These are phyloP conservation scores for Catajapyx aquilonaris DNA, from an alignment of 1,140 invertebrate genomes.

Conservation along the genomic window DNA sequence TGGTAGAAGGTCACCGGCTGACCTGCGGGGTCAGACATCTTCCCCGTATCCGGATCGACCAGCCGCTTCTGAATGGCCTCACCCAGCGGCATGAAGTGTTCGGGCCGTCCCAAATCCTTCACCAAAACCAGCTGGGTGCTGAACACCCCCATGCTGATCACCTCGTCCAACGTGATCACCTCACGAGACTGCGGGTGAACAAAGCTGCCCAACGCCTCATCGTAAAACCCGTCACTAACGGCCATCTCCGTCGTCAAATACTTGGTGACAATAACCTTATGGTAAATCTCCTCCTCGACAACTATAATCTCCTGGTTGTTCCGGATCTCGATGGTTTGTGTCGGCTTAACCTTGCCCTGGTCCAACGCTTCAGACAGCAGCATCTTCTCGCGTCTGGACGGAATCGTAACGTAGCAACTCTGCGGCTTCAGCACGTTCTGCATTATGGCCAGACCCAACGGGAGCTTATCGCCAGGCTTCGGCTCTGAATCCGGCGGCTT, in stretches of 20 bases:
- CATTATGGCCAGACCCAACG: too few relatives aligned
- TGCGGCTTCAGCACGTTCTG: too few relatives aligned
- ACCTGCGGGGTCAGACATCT: conserved; percentile 63
- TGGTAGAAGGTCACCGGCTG: conserved; percentile 63
- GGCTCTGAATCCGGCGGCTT: too few relatives aligned
- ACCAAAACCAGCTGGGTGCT: conserved; percentile 53
- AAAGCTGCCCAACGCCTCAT: conserved; percentile 48
- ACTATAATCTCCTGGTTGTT: conserved; percentile 11
- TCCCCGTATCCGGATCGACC: conserved; percentile 49
- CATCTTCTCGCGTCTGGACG: too few relatives aligned
- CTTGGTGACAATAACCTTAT: conserved; percentile 25
- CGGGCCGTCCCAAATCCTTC: conserved; percentile 43
- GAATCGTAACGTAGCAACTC: too few relatives aligned
- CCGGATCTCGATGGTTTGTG: too few relatives aligned
- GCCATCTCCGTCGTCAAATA: conserved; percentile 39
- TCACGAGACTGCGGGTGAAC: conserved; percentile 51
- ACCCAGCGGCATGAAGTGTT: conserved; percentile 41
- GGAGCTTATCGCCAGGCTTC: too few relatives aligned
- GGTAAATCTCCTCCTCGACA: conserved; percentile 9
- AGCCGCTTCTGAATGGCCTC: conserved; percentile 49
- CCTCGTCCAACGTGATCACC: conserved; percentile 53
- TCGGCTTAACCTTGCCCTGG: too few relatives aligned
- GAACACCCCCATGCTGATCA: conserved; percentile 42
- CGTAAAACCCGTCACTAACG: conserved; percentile 46
- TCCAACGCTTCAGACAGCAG: too few relatives aligned